A percentile compares a stretch with the other conserved stretches of the same genome.
phyloP scores from a whole-genome alignment of 2,113 vertebrate genomes.

The Romanogobio albipinnatus region DNA sequence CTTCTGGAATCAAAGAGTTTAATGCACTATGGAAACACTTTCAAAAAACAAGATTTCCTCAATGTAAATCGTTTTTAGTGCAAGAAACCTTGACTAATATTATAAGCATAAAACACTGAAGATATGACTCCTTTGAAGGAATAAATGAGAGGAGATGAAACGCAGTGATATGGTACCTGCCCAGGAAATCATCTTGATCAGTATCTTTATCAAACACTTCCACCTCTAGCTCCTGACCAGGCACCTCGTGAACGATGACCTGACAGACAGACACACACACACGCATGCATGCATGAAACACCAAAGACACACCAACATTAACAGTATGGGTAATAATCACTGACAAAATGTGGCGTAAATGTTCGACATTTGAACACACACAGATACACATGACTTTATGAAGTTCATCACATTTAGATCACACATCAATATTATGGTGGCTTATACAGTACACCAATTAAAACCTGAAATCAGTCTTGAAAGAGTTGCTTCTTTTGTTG shows the following conservation, averaged over 20 bases:
- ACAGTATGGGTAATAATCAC: background rate
- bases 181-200: slow-evolving; percentile 93
- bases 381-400: background rate
- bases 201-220: slow-evolving; percentile 94
- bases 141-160: background rate
- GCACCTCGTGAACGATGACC: slow-evolving; percentile 93
- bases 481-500: background rate
- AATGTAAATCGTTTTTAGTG: background rate
- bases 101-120: background rate
- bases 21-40: background rate
- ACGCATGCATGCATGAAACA: slow-evolving; percentile 42
- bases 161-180: slow-evolving; percentile 78
- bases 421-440: background rate
- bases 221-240: slow-evolving; percentile 92
- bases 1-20: background rate
- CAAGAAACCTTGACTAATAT: background rate
- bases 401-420: background rate
- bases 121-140: background rate
- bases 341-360: background rate
- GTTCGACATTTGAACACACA: background rate
- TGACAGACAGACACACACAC: slow-evolving; percentile 71
- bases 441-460: background rate
- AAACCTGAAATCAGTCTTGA: too few relatives aligned
- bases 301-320: slow-evolving; percentile 38
- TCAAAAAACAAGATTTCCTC: background rate